A percentile compares a stretch with the other conserved stretches of the same genome.
These are phyloP conservation scores for Gryon sp. DNA, from an alignment of 1,140 invertebrate species.

Conservation along the genomic window DNA sequence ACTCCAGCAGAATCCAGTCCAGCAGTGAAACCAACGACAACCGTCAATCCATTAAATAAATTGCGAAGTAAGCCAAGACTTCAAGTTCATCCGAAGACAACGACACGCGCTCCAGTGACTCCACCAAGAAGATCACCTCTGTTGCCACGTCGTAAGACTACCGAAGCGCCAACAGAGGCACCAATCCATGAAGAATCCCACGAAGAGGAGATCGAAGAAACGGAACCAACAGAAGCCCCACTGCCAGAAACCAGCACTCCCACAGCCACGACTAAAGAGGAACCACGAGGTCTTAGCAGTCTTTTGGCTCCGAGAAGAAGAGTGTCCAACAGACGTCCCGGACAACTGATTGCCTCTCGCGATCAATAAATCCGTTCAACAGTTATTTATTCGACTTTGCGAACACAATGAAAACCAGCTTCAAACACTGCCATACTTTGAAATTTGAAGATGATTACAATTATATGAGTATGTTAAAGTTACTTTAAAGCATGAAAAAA, in stretches of 20 bases:
- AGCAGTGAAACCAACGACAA: slow-evolving; percentile 68
- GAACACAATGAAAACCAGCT: slow-evolving; percentile 28
- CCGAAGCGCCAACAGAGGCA: slow-evolving; percentile 67
- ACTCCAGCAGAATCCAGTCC: slow-evolving; percentile 76
- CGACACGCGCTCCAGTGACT: slow-evolving; percentile 67
- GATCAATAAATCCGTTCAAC: slow-evolving; percentile 34
- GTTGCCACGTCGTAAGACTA: slow-evolving; percentile 74
- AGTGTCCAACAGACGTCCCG: slow-evolving; percentile 80
- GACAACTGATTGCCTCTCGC: slow-evolving; percentile 69
- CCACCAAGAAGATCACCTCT: slow-evolving; percentile 71
- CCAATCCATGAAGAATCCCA: slow-evolving; percentile 56
- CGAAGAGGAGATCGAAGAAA: slow-evolving; percentile 69
- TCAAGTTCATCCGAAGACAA: slow-evolving; percentile 75
- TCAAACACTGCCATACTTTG: slow-evolving; percentile 43
- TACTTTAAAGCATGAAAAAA: too few species aligned
- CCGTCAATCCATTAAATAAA: slow-evolving; percentile 76
- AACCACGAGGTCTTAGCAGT: slow-evolving; percentile 81
- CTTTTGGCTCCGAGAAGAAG: slow-evolving; percentile 82
- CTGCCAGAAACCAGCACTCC: slow-evolving; percentile 76
- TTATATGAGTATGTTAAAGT: background rate
- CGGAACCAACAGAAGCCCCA: slow-evolving; percentile 76
- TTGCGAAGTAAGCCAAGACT: slow-evolving; percentile 74
- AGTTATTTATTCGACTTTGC: slow-evolving; percentile 29
- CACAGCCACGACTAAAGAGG: slow-evolving; percentile 74
- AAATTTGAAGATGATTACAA: background rate